Evolutionary conservation across 1,140 invertebrate genomes (phyloP).

Genomic region (Sitobion miscanthi): DNA sequence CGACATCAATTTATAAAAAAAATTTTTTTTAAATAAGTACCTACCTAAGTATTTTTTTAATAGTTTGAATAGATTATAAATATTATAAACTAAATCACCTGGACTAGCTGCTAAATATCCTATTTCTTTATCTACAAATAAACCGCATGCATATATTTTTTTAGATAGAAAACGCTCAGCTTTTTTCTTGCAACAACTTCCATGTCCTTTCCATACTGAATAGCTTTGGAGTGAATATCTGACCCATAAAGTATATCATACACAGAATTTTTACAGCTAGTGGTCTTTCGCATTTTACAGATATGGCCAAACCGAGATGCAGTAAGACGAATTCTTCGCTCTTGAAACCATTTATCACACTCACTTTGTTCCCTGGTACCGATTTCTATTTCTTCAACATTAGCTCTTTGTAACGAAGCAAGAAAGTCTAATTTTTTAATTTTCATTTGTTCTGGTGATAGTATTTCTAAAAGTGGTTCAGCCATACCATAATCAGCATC

Average conservation of each 20-base stretch:
- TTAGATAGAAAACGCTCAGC: not conserved
- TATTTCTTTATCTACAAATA: not conserved
- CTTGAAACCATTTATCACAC: not conserved
- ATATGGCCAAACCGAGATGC: not conserved
- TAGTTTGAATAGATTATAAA: too few relatives aligned
- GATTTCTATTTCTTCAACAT: slow-evolving; percentile 8
- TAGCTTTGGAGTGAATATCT: not conserved
- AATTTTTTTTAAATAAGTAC: too few relatives aligned
- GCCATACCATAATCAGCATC: slow-evolving; percentile 32
- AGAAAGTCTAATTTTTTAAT: not conserved
- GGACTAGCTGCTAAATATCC: not conserved
- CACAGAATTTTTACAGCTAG: not conserved
- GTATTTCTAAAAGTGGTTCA: not conserved
- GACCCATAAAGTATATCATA: slow-evolving; percentile 6
- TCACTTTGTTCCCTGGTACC: not conserved
- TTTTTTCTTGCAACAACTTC: not conserved
- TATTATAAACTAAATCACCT: not conserved
- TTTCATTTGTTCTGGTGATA: not conserved
- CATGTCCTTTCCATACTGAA: not conserved
- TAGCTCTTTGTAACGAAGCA: not conserved
- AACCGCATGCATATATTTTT: not conserved
- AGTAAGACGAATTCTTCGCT: not conserved
- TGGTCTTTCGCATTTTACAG: not conserved
- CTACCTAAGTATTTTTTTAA: too few relatives aligned
- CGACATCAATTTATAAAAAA: too few relatives aligned